Evolutionary conservation across 2,797 vertebrate species (phyloP), one percentile per base, ranked within the genome.

Genomic region (Antennarius maculatus): DNA sequence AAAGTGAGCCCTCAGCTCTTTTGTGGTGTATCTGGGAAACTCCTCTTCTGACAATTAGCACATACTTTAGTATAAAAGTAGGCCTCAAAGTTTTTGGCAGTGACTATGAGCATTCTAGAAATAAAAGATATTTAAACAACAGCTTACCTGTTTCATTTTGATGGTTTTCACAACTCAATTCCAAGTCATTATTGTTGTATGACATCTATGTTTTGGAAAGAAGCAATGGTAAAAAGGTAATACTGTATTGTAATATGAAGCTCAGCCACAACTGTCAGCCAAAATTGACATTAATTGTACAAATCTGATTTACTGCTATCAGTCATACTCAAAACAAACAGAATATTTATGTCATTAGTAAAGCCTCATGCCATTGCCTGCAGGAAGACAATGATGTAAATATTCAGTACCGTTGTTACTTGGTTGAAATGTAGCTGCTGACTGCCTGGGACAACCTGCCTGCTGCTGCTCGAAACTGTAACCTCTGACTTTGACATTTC

Each of bases 1-100:
- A 93, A 96, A 98, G 50, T 90, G 96, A 80, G 95, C 86, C 76
- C 95, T 96, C 87, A 99, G 94, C 86, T 96, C 92, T 85, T 96
- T 95, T 42, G 96, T 94, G 14, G 97, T 96, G 83, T 95, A 92
- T 78, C 95, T 95, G 56, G 95, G 94, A 68, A 94, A 54, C 39
- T 96, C 95, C 84, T 97, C 95, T 28, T 93, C 94, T 92, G 81
- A 51, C 68, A 69, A 28, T 65, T 16, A 79, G 53, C 47, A 66
- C 17, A 76, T 49, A 53, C 14, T 77, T 11, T 52, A 56, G 49
- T 61, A 68, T 37, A 61, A 69, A 67, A 15, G 10, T 5, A 55
- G 48, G 14, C 5, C 5, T 51, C 64, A 8, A 52, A 69, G 60
- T 48, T 48, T 15, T 51, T n/a, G 10, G 10, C 15, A 54, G 50